A percentile compares a stretch with the other conserved stretches of the same genome.
phyloP scores from a whole-genome alignment of 2,113 vertebrate genomes.

The Macaca nemestrina region DNA sequence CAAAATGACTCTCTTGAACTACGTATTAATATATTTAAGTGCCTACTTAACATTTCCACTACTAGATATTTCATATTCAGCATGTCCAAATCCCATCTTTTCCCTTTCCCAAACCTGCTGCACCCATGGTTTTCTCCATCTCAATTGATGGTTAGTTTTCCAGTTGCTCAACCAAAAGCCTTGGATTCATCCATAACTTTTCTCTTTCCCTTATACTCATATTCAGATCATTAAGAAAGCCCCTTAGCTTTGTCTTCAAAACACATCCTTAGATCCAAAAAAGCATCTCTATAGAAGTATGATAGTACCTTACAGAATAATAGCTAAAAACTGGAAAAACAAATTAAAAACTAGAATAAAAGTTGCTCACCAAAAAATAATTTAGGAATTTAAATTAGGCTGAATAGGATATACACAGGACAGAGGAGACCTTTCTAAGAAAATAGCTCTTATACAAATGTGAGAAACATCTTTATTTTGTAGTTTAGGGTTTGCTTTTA shows the following conservation, averaged over 20 bases:
- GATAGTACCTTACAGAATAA: background rate
- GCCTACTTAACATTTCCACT: background rate
- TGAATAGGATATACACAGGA: background rate
- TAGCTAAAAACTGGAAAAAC: background rate
- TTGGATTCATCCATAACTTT: background rate
- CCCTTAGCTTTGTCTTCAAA: background rate
- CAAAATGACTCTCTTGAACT: background rate
- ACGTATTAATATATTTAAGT: background rate
- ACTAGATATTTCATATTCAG: background rate
- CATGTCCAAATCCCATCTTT: background rate
- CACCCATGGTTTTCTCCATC: background rate
- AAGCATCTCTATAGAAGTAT: background rate
- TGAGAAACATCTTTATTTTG: conserved; percentile 16
- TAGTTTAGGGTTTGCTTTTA: background rate
- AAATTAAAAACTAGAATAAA: background rate
- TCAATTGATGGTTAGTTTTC: background rate
- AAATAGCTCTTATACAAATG: background rate
- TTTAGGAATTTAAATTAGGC: background rate
- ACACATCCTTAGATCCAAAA: background rate
- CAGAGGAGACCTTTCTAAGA: background rate
- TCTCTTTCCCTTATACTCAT: background rate
- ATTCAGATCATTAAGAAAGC: background rate
- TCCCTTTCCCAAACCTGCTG: background rate
- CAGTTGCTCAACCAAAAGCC: background rate
- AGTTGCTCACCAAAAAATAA: background rate